Evolutionary conservation across 2,113 vertebrate genomes (phyloP).

Genomic region (Crotalus tigris): DNA sequence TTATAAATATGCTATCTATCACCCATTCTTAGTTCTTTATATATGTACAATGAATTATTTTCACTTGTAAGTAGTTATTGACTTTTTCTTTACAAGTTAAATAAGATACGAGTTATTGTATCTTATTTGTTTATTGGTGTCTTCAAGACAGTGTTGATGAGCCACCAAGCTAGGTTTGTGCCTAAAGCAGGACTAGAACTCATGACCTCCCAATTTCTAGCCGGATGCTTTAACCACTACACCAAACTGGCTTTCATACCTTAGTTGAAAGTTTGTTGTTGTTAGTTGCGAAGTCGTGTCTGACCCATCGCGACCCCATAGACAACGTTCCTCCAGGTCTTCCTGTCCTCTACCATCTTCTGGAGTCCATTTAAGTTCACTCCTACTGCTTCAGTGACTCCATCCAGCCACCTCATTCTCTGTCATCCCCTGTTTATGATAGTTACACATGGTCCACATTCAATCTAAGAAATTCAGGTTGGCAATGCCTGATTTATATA

Average conservation of each 20-base stretch:
- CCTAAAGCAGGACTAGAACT: too few relatives aligned
- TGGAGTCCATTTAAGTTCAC: too few relatives aligned
- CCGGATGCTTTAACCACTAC: neutral
- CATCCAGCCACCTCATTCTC: too few relatives aligned
- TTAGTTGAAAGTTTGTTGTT: neutral
- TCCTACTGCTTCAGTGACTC: too few relatives aligned
- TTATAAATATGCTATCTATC: neutral
- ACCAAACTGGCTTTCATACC: neutral
- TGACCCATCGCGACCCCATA: too few relatives aligned
- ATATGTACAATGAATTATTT: neutral
- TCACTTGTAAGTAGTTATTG: neutral
- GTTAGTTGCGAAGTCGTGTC: too few relatives aligned
- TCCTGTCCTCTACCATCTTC: too few relatives aligned
- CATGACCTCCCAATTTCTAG: neutral
- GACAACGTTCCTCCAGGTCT: too few relatives aligned
- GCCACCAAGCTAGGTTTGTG: too few relatives aligned
- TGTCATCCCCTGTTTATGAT: too few relatives aligned
- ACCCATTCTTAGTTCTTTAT: neutral
- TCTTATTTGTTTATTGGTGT: neutral
- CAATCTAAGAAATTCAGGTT: neutral
- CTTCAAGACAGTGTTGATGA: neutral
- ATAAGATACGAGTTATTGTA: neutral
- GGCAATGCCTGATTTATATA: neutral
- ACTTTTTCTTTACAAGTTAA: neutral
- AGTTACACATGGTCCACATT: neutral